These are phyloP conservation scores for Rhizoglyphus robini DNA, from an alignment of 1,140 invertebrate genomes.

Conservation along the genomic window DNA sequence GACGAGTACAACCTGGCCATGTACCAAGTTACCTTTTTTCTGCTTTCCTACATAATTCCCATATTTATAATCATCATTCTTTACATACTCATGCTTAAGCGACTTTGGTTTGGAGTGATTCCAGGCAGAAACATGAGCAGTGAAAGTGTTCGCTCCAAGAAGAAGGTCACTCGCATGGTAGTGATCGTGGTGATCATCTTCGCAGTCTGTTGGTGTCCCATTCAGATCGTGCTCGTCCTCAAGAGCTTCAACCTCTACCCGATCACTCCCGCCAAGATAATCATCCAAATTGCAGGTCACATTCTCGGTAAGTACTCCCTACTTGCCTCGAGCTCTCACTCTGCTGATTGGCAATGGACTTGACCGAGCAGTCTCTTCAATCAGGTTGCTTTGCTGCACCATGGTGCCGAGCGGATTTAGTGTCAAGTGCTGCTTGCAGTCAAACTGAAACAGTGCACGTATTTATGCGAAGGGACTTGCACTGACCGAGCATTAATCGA, in stretches of 20 bases:
- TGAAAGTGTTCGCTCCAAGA: slow-evolving; percentile 63
- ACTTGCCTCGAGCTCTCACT: neutral
- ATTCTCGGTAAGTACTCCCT: slow-evolving; percentile 47
- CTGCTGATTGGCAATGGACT: neutral
- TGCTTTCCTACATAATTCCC: slow-evolving; percentile 70
- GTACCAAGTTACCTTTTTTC: slow-evolving; percentile 48
- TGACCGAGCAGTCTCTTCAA: no score
- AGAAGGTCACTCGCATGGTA: slow-evolving; percentile 81
- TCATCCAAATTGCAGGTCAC: slow-evolving; percentile 66
- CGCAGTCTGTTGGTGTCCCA: slow-evolving; percentile 86
- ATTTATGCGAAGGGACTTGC: no score
- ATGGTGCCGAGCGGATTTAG: no score
- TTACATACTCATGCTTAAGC: slow-evolving; percentile 76
- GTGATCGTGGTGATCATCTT: slow-evolving; percentile 86
- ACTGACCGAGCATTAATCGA: no score
- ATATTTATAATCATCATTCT: slow-evolving; percentile 70
- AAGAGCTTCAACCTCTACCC: slow-evolving; percentile 58
- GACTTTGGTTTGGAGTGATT: slow-evolving; percentile 62
- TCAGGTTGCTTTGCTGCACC: no score
- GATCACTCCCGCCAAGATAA: slow-evolving; percentile 46
- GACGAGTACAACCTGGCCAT: slow-evolving; percentile 26
- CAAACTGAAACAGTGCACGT: no score
- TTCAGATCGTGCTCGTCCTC: slow-evolving; percentile 67
- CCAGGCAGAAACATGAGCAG: slow-evolving; percentile 53
- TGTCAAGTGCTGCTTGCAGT: no score